phyloP scores from a whole-genome alignment of 2,888 invertebrate genomes.

The Sinohyriopsis cumingii region DNA sequence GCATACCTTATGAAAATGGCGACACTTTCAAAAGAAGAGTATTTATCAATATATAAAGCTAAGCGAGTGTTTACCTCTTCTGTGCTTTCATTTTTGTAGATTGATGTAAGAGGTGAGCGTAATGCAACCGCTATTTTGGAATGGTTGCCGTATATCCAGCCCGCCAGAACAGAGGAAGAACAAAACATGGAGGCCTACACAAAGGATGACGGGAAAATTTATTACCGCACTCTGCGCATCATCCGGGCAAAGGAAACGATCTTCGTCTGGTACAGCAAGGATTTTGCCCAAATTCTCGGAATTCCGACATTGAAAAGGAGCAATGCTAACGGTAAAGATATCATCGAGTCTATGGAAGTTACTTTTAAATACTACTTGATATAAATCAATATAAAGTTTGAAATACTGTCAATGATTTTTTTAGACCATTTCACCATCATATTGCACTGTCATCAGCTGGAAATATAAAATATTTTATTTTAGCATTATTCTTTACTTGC shows the following conservation, averaged over 20 bases:
- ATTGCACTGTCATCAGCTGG: too few species aligned
- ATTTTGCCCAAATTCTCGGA: conserved; percentile 60
- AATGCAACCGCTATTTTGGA: conserved; percentile 39
- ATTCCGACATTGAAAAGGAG: conserved; percentile 53
- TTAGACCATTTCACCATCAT: too few species aligned
- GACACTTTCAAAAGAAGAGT: too few species aligned
- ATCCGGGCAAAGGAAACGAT: conserved; percentile 66
- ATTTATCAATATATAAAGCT: too few species aligned
- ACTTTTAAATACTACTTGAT: too few species aligned
- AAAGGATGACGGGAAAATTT: conserved; percentile 63
- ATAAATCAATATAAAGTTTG: too few species aligned
- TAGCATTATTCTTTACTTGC: too few species aligned
- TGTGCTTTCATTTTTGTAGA: conserved; percentile 5
- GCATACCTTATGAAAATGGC: too few species aligned
- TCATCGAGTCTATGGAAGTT: too few species aligned
- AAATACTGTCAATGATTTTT: too few species aligned
- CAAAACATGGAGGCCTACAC: conserved; percentile 70
- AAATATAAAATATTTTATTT: too few species aligned
- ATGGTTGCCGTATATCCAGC: conserved; percentile 70
- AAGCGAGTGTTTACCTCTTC: too few species aligned
- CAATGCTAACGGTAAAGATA: conserved; percentile 11
- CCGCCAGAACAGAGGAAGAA: conserved; percentile 67
- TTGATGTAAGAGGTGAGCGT: conserved; percentile 19
- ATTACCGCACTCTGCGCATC: conserved; percentile 64
- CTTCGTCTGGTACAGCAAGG: conserved; percentile 71